Conservation (phyloP, 2,797 vertebrate species). For the Bradypodion pumilum region DNA sequence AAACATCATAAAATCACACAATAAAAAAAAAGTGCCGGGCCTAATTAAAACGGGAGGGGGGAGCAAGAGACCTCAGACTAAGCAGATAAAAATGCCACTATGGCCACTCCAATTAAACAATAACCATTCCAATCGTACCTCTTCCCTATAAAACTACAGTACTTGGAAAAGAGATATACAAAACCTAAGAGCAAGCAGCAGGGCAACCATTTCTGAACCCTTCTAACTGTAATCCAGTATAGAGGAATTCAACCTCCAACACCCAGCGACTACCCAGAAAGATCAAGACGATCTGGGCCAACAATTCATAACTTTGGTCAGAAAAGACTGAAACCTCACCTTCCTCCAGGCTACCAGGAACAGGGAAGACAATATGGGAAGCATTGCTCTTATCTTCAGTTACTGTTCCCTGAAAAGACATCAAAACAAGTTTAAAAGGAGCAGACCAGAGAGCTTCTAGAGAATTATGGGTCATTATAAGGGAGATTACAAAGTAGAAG, state of each 20-base stretch:
- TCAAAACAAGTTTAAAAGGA: background rate
- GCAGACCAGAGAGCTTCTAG: background rate
- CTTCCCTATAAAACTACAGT: background rate
- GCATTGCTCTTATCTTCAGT: conserved; percentile 91
- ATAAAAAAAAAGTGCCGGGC: too few relatives aligned
- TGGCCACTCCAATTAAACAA: background rate
- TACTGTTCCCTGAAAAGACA: conserved; percentile 85
- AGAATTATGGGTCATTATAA: background rate
- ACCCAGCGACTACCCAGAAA: background rate
- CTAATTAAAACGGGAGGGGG: too few relatives aligned
- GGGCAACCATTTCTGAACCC: background rate
- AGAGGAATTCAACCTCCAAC: background rate
- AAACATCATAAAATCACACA: too few relatives aligned
- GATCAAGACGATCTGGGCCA: background rate
- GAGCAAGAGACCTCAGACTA: too few relatives aligned
- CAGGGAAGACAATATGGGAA: conserved; percentile 91
- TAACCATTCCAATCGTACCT: background rate
- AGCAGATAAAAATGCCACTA: background rate
- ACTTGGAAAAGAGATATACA: background rate
- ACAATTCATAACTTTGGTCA: background rate
- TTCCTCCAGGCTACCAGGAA: conserved; percentile 91
- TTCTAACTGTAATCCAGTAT: background rate
- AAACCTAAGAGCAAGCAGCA: background rate
- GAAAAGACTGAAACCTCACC: conserved; percentile 73
- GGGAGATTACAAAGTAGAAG: background rate